Conservation (phyloP, 2,797 vertebrate genomes). For the Neopelma chrysocephalum region DNA sequence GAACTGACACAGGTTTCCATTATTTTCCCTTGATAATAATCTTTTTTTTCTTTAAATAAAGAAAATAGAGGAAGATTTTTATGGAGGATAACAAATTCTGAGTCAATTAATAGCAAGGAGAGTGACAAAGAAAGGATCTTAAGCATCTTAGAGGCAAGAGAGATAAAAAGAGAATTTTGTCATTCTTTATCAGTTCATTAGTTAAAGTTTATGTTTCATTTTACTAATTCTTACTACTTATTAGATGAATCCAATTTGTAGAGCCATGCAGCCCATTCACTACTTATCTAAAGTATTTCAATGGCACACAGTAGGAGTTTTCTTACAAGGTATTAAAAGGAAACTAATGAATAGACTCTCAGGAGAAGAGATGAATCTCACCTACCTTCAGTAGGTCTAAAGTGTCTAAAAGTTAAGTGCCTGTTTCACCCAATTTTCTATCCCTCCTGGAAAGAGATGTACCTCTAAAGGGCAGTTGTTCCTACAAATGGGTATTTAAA, state of each 20-base stretch:
- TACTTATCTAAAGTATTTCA: not conserved
- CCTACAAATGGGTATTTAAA: not conserved
- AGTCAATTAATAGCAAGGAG: not conserved
- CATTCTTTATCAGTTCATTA: constrained; percentile 3
- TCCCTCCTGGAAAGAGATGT: not conserved
- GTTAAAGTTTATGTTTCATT: not conserved
- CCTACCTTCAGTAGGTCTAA: not conserved
- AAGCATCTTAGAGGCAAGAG: not conserved
- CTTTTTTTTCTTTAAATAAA: not conserved
- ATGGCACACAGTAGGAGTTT: not conserved
- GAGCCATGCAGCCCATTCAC: not conserved
- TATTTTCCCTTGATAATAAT: not conserved
- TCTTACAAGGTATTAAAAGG: not conserved
- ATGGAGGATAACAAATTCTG: not conserved
- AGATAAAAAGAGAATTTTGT: not conserved
- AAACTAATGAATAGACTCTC: not conserved
- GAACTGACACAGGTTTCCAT: not conserved
- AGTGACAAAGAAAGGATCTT: not conserved
- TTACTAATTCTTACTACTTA: not conserved
- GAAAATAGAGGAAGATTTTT: not conserved
- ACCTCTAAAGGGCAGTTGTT: not conserved
- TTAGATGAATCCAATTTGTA: not conserved
- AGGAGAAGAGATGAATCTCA: not conserved
- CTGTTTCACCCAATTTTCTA: not conserved
- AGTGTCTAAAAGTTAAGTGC: not conserved